phyloP scores from a whole-genome alignment of 2,797 vertebrate genomes.

The Malacoctenus gilli region DNA sequence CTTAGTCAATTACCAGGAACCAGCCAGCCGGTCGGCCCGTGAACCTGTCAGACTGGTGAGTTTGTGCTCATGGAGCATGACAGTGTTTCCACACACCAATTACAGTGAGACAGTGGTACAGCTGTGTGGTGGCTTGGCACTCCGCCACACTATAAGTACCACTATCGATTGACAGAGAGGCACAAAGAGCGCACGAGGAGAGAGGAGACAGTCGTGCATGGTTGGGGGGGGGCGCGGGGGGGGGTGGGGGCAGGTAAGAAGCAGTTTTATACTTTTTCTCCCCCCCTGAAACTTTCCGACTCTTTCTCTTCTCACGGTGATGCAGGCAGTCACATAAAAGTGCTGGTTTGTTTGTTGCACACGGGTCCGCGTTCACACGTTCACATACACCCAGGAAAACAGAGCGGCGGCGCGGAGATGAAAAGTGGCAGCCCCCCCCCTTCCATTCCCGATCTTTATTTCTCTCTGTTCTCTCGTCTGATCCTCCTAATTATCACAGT shows the following conservation, averaged over 20 bases:
- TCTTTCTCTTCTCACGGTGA: conserved; percentile 22
- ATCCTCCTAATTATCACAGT: conserved; percentile 76
- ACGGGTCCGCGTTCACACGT: conserved; percentile 9
- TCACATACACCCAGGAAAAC: not conserved
- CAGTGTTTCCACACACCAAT: conserved; percentile 79
- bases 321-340: conserved; percentile 19
- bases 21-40: conserved; percentile 50
- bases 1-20: conserved; percentile 62
- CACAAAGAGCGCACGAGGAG: conserved; percentile 31
- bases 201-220: conserved; percentile 37
- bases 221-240: conserved; percentile 27
- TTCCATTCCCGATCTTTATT: conserved; percentile 50
- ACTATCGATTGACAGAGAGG: conserved; percentile 68
- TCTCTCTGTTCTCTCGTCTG: conserved; percentile 56
- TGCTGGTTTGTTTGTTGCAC: conserved; percentile 36
- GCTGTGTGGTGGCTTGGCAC: conserved; percentile 71
- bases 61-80: conserved; percentile 72
- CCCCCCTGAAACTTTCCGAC: conserved; percentile 11
- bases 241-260: conserved; percentile 24
- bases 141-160: conserved; percentile 72
- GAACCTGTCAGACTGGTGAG: conserved; percentile 60
- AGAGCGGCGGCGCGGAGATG: conserved; percentile 26
- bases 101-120: conserved; percentile 68
- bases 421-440: conserved; percentile 63
- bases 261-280: not conserved